Percentiles rank a stretch among this genome's conserved stretches.
phyloP scores from a whole-genome alignment of 2,113 vertebrate genomes.

The Indicator maculatus region DNA sequence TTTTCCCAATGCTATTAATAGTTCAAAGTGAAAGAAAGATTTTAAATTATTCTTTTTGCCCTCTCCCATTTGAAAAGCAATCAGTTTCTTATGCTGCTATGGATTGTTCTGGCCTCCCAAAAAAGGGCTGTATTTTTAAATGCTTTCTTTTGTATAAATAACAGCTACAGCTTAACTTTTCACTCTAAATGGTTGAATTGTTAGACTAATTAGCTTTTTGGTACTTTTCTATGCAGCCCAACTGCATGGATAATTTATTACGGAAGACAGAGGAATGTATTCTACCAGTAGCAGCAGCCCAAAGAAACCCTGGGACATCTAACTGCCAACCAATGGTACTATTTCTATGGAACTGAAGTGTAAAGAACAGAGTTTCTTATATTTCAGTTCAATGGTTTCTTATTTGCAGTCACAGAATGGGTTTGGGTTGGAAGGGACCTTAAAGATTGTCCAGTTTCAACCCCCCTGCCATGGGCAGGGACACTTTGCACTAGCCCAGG shows the following conservation, averaged over 20 bases:
- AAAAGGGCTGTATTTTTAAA: not conserved
- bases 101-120: not conserved
- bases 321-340: conserved; percentile 51
- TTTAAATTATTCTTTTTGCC: not conserved
- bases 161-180: not conserved
- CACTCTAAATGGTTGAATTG: not conserved
- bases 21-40: not conserved
- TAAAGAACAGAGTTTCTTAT: not conserved
- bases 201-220: not conserved
- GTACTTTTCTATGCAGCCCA: conserved; percentile 24
- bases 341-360: not conserved
- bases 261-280: not conserved
- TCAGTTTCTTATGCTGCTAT: not conserved
- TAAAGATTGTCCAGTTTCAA: too few species aligned
- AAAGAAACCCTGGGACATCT: not conserved
- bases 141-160: not conserved
- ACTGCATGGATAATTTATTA: not conserved
- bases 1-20: not conserved
- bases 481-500: too few species aligned
- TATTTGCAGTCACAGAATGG: not conserved
- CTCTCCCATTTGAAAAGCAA: not conserved
- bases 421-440: too few species aligned
- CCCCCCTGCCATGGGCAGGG: too few species aligned
- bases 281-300: not conserved
- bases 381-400: not conserved